phyloP scores from a whole-genome alignment of 2,113 vertebrate species.

The Hippocampus barbouri region DNA sequence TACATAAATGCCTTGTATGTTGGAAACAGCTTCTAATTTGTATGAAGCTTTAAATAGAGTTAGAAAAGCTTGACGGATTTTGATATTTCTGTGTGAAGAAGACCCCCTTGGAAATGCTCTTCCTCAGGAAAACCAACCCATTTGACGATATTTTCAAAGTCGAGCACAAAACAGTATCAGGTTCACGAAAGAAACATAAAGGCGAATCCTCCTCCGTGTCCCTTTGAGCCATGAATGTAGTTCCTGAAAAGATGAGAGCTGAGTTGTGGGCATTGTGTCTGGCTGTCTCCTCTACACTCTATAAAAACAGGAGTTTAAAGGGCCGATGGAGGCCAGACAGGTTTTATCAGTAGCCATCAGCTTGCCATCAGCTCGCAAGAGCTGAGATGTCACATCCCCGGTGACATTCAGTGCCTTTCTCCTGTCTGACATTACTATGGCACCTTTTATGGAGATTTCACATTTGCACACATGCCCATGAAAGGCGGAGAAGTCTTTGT shows the following conservation, averaged over 20 bases:
- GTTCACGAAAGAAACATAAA: conserved; percentile 34
- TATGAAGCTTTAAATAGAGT: conserved; percentile 40
- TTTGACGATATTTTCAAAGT: conserved; percentile 48
- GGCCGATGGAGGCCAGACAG: conserved; percentile 38
- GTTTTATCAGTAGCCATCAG: conserved; percentile 47
- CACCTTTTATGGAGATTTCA: conserved; percentile 60
- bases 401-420: conserved; percentile 53
- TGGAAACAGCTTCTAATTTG: conserved; percentile 24
- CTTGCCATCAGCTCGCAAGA: conserved; percentile 40
- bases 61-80: conserved; percentile 29
- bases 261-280: conserved; percentile 36
- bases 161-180: conserved; percentile 48
- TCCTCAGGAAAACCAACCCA: conserved; percentile 37
- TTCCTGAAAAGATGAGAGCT: conserved; percentile 37
- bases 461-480: conserved; percentile 35
- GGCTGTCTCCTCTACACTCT: conserved; percentile 32
- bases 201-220: conserved; percentile 30
- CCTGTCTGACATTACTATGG: conserved; percentile 56
- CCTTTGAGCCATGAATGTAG: conserved; percentile 36
- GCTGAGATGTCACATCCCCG: conserved; percentile 32
- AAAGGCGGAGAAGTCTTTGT: conserved; percentile 32
- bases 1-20: conserved; percentile 27
- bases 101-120: conserved; percentile 44
- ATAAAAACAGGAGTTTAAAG: conserved; percentile 52
- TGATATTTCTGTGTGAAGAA: conserved; percentile 30